These are phyloP conservation scores for Morone saxatilis DNA, from an alignment of 2,113 vertebrate species.

Conservation along the genomic window DNA sequence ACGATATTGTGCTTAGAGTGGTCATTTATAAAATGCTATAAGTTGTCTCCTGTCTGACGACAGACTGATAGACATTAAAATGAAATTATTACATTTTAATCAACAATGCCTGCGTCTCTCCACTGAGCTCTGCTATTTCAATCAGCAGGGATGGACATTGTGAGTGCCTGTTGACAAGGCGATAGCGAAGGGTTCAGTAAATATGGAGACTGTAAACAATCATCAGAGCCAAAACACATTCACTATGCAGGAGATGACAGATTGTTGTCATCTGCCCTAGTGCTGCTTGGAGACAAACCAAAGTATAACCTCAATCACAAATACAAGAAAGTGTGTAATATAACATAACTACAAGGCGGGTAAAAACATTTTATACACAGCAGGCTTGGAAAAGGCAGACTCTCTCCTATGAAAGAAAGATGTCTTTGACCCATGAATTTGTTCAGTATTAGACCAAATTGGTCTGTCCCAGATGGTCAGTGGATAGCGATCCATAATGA, in stretches of 20 bases:
- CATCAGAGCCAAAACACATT: conserved; percentile 19
- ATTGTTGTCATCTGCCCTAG: conserved; percentile 15
- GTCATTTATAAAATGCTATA: conserved; percentile 9
- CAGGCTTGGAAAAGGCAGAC: neutral
- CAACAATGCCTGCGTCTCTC: conserved; percentile 6
- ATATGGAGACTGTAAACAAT: conserved; percentile 34
- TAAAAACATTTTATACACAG: neutral
- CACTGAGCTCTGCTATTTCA: conserved; percentile 40
- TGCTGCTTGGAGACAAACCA: conserved; percentile 38
- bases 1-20: neutral
- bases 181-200: conserved; percentile 7
- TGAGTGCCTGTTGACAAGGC: conserved; percentile 33
- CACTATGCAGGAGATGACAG: conserved; percentile 18
- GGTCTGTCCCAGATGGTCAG: neutral
- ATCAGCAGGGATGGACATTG: neutral
- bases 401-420: neutral
- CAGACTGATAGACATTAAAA: conserved; percentile 25
- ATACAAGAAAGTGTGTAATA: conserved; percentile 30
- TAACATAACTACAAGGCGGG: conserved; percentile 4
- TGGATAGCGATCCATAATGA: neutral
- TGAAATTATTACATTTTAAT: conserved; percentile 50
- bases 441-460: neutral
- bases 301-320: conserved; percentile 46
- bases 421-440: neutral
- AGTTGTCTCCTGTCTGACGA: neutral